These are phyloP conservation scores for Drosophila parvula DNA, from an alignment of 1,140 invertebrate genomes.

Conservation along the genomic window DNA sequence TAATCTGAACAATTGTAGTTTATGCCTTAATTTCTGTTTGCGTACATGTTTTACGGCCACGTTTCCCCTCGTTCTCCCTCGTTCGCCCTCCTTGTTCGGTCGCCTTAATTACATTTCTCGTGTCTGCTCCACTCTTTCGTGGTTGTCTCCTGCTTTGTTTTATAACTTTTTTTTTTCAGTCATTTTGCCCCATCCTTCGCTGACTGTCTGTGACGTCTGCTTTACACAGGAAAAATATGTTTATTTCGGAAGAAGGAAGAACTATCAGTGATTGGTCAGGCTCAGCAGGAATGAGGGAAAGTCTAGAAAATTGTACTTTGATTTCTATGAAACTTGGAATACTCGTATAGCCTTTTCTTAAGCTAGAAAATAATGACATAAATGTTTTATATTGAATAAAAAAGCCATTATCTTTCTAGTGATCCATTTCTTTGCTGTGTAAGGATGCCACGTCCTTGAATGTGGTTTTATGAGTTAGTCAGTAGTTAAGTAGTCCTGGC, in stretches of 20 bases:
- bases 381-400: background rate
- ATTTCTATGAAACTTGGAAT: background rate
- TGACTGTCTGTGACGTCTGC: constrained; percentile 28
- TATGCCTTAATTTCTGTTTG: constrained; percentile 67
- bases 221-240: constrained; percentile 23
- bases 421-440: background rate
- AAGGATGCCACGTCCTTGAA: constrained; percentile 15
- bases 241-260: background rate
- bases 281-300: too few relatives aligned
- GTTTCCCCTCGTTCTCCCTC: background rate
- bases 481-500: constrained; percentile 32
- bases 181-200: constrained; percentile 4
- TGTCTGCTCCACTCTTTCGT: constrained; percentile 46
- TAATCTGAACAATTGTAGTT: constrained; percentile 68
- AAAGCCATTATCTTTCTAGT: too few relatives aligned
- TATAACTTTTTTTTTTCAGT: constrained; percentile 29
- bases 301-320: background rate
- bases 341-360: too few relatives aligned
- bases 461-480: constrained; percentile 13
- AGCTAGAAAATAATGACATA: background rate
- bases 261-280: too few relatives aligned
- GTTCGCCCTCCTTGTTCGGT: constrained; percentile 9
- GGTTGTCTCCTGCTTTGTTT: constrained; percentile 30
- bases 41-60: constrained; percentile 47
- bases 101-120: constrained; percentile 73